A percentile compares a stretch with the other conserved stretches of the same genome.
These are phyloP conservation scores for Arvicola amphibius DNA, from an alignment of 2,797 vertebrate species.

Conservation along the genomic window DNA sequence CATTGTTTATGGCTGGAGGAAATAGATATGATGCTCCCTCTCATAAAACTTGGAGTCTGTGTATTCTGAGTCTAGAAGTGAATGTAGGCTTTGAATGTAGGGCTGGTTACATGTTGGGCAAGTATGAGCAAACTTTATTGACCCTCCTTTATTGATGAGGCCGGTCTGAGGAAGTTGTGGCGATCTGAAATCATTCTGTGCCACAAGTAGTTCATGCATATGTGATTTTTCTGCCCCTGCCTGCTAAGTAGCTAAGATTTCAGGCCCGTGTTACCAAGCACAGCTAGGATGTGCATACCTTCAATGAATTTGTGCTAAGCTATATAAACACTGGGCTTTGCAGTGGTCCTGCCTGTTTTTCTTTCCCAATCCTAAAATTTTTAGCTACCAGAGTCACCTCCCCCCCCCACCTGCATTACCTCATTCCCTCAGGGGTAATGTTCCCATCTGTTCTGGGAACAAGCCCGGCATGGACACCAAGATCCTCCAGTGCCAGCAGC, in stretches of 20 bases:
- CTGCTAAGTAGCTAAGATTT: not conserved
- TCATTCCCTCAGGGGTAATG: not conserved
- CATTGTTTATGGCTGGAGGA: not conserved
- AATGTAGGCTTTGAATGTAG: not conserved
- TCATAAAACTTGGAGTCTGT: not conserved
- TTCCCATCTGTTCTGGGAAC: not conserved
- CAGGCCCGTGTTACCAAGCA: not conserved
- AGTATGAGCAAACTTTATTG: not conserved
- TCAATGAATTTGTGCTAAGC: not conserved
- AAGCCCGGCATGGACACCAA: not conserved
- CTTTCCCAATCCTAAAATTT: not conserved
- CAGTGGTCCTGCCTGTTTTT: not conserved
- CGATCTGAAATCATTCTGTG: not conserved
- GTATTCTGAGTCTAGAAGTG: not conserved
- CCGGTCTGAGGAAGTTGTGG: not conserved
- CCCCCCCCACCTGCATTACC: not conserved
- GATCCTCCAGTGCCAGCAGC: too few species aligned
- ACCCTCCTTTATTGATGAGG: not conserved
- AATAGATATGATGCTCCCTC: not conserved
- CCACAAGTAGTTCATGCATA: not conserved
- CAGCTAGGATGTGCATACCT: not conserved
- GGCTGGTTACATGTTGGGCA: not conserved
- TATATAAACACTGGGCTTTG: not conserved
- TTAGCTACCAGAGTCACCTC: too few species aligned
- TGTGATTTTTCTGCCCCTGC: not conserved